Conservation (phyloP, 2,888 invertebrate species). For the Ochropacha duplaris region DNA sequence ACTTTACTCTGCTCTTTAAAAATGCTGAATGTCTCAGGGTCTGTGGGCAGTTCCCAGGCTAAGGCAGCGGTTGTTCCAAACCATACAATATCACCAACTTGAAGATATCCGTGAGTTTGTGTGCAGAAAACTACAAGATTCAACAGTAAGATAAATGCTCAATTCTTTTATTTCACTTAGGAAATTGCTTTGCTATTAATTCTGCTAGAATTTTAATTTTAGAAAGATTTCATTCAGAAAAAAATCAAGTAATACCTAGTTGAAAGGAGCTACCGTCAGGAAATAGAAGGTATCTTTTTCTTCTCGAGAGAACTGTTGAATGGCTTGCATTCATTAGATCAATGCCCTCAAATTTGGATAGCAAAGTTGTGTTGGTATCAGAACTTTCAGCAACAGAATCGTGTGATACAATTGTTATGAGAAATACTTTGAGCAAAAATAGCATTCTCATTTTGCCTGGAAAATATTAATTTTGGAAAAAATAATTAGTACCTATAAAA, state of each 20-base stretch:
- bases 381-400: not conserved
- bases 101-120: conserved; percentile 83
- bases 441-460: not conserved
- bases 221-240: too few species aligned
- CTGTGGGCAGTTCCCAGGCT: conserved; percentile 89
- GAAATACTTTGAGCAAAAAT: not conserved
- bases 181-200: too few species aligned
- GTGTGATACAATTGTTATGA: not conserved
- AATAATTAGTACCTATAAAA: too few species aligned
- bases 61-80: conserved; percentile 89
- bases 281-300: conserved; percentile 82
- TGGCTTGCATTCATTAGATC: not conserved
- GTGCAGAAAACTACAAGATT: conserved; percentile 82
- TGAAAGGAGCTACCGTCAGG: conserved; percentile 85
- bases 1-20: conserved; percentile 48
- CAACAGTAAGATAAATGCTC: not conserved
- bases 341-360: not conserved
- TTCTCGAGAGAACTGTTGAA: conserved; percentile 59
- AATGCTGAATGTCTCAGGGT: conserved; percentile 59
- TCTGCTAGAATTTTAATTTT: too few species aligned
- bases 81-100: conserved; percentile 84
- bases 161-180: not conserved
- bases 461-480: not conserved
- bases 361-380: not conserved
- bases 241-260: conserved; percentile 70